These are phyloP conservation scores for Parthenolecanium corni DNA, from an alignment of 2,888 invertebrate species.

Conservation along the genomic window DNA sequence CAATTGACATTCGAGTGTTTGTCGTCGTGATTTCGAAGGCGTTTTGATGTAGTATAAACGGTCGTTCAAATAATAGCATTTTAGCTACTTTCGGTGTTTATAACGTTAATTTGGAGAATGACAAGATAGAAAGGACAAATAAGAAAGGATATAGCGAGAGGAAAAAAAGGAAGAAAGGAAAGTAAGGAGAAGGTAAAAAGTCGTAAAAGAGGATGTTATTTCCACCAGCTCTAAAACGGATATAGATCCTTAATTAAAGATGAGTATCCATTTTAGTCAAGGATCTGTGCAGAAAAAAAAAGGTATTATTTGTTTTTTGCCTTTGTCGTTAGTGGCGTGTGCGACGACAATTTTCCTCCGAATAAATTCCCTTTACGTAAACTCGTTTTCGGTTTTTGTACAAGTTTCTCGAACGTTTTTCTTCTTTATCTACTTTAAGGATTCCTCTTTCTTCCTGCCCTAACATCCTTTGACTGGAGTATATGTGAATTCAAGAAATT, in stretches of 20 bases:
- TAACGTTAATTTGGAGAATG: neutral
- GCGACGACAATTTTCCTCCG: no score
- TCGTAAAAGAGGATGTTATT: neutral
- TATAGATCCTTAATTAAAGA: conserved; percentile 25
- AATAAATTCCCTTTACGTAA: no score
- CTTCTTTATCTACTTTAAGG: no score
- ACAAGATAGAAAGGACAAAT: neutral
- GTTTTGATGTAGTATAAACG: conserved; percentile 24
- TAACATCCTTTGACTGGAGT: no score
- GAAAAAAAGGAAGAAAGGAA: neutral
- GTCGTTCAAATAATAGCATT: neutral
- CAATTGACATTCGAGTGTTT: conserved; percentile 28
- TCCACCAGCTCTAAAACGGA: neutral
- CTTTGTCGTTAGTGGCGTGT: neutral
- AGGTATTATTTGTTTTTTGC: neutral
- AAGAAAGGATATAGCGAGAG: no score
- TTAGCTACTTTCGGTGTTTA: neutral
- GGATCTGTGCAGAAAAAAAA: neutral
- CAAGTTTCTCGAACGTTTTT: no score
- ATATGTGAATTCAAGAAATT: no score
- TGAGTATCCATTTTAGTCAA: conserved; percentile 9
- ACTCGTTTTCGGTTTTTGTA: no score
- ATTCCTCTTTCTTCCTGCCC: no score
- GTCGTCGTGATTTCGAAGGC: conserved; percentile 21
- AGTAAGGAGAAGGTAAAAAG: neutral